Conservation (phyloP, 2,888 invertebrate species). For the Caenorhabditis virilis region DNA sequence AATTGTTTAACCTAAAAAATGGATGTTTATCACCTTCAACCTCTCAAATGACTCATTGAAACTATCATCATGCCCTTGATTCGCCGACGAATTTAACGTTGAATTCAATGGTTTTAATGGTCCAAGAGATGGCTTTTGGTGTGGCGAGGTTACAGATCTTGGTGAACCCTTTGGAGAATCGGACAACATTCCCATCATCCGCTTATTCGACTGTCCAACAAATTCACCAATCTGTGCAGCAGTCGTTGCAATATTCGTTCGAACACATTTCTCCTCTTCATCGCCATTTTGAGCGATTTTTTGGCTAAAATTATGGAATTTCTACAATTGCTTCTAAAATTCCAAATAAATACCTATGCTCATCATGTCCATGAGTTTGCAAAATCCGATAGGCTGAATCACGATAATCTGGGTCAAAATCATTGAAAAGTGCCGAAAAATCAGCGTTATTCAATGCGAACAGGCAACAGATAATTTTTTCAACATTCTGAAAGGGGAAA, state of each 20-base stretch:
- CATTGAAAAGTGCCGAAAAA: slow-evolving; percentile 26
- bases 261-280: slow-evolving; percentile 4
- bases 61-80: background rate
- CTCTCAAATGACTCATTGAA: slow-evolving; percentile 29
- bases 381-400: slow-evolving; percentile 25
- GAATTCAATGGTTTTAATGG: slow-evolving; percentile 15
- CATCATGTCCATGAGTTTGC: slow-evolving; percentile 23
- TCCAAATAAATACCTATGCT: too few species aligned
- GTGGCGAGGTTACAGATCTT: background rate
- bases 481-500: slow-evolving; percentile 16
- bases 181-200: background rate
- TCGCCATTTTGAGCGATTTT: too few species aligned
- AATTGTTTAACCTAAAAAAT: too few species aligned
- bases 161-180: slow-evolving; percentile 2
- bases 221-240: slow-evolving; percentile 23
- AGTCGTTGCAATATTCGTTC: slow-evolving; percentile 14
- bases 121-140: background rate
- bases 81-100: slow-evolving; percentile 9
- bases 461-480: slow-evolving; percentile 21
- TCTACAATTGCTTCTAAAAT: too few species aligned
- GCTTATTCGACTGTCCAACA: slow-evolving; percentile 2
- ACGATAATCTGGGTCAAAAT: slow-evolving; percentile 31
- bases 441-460: slow-evolving; percentile 30
- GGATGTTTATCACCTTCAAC: slow-evolving; percentile 11
- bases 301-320: too few species aligned